phyloP scores from a whole-genome alignment of 2,888 invertebrate species.

The Itoplectis maculator region DNA sequence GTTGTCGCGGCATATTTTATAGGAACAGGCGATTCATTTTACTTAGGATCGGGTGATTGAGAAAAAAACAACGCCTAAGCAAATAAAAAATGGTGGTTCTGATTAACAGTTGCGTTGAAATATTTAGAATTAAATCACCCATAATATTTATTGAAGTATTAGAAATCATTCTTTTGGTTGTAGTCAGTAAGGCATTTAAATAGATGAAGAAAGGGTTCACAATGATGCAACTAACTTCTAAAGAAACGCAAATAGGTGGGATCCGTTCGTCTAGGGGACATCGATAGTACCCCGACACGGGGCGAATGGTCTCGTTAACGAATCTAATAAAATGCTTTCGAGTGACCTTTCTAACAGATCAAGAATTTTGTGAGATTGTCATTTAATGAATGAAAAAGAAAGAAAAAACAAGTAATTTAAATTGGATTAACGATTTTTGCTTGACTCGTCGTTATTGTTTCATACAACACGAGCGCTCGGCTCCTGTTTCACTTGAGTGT shows the following conservation, averaged over 20 bases:
- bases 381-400: neutral
- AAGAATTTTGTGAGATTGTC: slow-evolving; percentile 23
- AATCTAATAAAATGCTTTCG: slow-evolving; percentile 29
- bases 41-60: neutral
- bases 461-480: slow-evolving; percentile 28
- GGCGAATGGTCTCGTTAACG: slow-evolving; percentile 22
- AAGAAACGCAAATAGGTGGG: neutral
- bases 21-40: neutral
- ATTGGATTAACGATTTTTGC: slow-evolving; percentile 14
- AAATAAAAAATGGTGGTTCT: neutral
- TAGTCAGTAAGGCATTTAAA: neutral
- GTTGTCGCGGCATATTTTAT: too few species aligned
- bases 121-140: neutral
- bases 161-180: neutral
- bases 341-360: slow-evolving; percentile 14
- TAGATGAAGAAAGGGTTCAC: too few species aligned
- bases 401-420: neutral
- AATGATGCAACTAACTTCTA: neutral
- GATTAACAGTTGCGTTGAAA: too few species aligned
- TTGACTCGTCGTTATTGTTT: slow-evolving; percentile 32
- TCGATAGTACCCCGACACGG: slow-evolving; percentile 4
- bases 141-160: neutral
- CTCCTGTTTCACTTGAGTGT: slow-evolving; percentile 38
- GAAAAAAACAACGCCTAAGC: neutral
- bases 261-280: slow-evolving; percentile 3